Evolutionary conservation across 2,113 vertebrate genomes (phyloP).

Genomic region (Eretmodus cyanostictus): DNA sequence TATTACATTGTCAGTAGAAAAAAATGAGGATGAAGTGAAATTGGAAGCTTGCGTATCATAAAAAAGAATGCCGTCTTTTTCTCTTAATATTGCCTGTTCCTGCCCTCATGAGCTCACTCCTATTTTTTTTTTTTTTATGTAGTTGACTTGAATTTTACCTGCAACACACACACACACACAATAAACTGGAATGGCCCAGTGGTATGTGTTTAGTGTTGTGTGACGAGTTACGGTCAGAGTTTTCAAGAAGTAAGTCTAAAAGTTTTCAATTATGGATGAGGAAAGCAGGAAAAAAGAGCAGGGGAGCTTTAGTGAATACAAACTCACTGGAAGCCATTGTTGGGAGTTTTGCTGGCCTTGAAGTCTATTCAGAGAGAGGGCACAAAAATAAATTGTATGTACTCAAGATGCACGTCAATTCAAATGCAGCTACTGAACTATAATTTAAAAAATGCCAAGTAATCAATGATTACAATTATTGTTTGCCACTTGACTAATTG

Average conservation of each 20-base stretch:
- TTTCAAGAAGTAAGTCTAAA: slow-evolving; percentile 23
- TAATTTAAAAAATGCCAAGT: background rate
- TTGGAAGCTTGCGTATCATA: background rate
- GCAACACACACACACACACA: background rate
- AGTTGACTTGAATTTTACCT: background rate
- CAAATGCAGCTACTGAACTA: background rate
- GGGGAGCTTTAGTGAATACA: slow-evolving; percentile 1
- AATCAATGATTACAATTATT: background rate
- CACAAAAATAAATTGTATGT: background rate
- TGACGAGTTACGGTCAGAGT: background rate
- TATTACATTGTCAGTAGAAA: background rate
- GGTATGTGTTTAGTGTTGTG: background rate
- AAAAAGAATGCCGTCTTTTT: background rate
- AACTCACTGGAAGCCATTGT: background rate
- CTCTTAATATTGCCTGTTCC: background rate
- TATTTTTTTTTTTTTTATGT: background rate
- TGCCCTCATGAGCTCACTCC: background rate
- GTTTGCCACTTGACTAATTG: background rate
- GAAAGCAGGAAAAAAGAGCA: background rate
- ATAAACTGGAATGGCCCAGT: background rate
- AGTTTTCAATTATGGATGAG: slow-evolving; percentile 45
- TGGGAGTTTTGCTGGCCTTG: background rate
- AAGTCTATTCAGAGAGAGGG: background rate
- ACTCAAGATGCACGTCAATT: background rate
- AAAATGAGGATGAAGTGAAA: background rate